phyloP scores from a whole-genome alignment of 2,888 invertebrate species.

The Scaptomyza caliginosa region DNA sequence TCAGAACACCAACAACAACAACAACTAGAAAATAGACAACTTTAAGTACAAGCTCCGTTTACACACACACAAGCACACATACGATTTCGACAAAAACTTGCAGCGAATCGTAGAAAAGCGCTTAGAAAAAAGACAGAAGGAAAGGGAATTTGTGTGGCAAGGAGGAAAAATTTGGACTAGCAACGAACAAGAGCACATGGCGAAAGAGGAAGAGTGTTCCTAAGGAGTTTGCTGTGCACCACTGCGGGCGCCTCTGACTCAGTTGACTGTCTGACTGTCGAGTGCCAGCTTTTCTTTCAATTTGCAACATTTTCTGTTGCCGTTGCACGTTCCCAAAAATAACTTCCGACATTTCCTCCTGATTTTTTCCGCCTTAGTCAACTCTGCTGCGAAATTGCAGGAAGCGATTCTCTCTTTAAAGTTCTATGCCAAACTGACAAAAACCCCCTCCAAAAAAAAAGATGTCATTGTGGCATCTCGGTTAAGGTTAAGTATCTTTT shows the following conservation, averaged over 20 bases:
- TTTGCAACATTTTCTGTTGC: conserved; percentile 71
- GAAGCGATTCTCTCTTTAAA: conserved; percentile 71
- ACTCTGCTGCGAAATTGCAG: conserved; percentile 67
- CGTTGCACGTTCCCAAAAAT: conserved; percentile 69
- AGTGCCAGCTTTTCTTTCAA: conserved; percentile 68
- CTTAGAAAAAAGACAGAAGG: conserved; percentile 56
- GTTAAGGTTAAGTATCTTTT: conserved; percentile 36
- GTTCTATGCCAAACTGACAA: conserved; percentile 36
- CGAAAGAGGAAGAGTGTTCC: neutral
- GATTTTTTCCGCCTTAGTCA: conserved; percentile 64
- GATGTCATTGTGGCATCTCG: conserved; percentile 27
- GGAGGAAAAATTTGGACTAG: conserved; percentile 37
- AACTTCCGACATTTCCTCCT: conserved; percentile 68
- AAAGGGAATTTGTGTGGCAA: conserved; percentile 12
- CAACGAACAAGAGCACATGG: conserved; percentile 65
- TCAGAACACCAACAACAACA: conserved; percentile 53
- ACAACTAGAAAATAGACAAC: conserved; percentile 76
- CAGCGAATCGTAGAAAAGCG: conserved; percentile 72
- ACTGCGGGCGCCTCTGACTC: neutral
- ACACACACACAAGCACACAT: conserved; percentile 25
- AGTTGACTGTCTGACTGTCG: conserved; percentile 23
- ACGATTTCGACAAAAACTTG: conserved; percentile 44
- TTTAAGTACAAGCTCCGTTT: conserved; percentile 65
- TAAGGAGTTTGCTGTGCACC: neutral
- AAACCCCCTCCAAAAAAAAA: too few relatives aligned